These are phyloP conservation scores for Noctua pronuba DNA, from an alignment of 2,888 invertebrate genomes.

Conservation along the genomic window DNA sequence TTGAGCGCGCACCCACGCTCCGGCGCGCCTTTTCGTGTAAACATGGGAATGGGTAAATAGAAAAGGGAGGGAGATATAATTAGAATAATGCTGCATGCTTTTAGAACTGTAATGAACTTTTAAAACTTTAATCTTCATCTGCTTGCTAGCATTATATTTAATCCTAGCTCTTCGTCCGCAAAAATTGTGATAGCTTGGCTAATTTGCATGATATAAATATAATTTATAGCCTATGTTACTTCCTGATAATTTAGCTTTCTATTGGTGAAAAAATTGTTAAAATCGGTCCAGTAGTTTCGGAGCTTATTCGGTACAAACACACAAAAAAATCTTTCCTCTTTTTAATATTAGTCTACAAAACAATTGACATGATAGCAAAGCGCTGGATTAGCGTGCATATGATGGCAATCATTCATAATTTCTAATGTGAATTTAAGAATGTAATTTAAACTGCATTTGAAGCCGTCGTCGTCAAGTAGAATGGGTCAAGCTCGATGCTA, in stretches of 20 bases:
- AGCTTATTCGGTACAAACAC: too few species aligned
- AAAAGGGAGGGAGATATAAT: slow-evolving; percentile 88
- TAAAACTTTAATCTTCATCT: slow-evolving; percentile 40
- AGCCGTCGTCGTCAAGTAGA: slow-evolving; percentile 29
- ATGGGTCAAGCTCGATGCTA: slow-evolving; percentile 53
- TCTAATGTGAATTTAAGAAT: slow-evolving; percentile 36
- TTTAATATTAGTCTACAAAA: not conserved
- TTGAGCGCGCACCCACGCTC: slow-evolving; percentile 86
- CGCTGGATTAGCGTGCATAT: not conserved
- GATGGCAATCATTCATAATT: not conserved
- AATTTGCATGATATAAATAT: too few species aligned
- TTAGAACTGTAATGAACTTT: slow-evolving; percentile 70
- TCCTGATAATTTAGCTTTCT: too few species aligned
- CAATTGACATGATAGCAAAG: not conserved
- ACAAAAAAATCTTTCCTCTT: too few species aligned
- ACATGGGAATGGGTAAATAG: slow-evolving; percentile 88
- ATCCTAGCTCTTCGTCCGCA: too few species aligned
- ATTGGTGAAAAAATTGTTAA: too few species aligned
- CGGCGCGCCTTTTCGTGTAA: slow-evolving; percentile 88
- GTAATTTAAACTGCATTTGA: slow-evolving; percentile 59
- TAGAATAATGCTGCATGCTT: slow-evolving; percentile 86
- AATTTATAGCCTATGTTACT: too few species aligned
- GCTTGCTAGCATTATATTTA: not conserved
- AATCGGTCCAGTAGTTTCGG: too few species aligned
- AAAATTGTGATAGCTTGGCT: too few species aligned